These are phyloP conservation scores for Stratiomys singularior DNA, from an alignment of 2,888 invertebrate species.

Conservation along the genomic window DNA sequence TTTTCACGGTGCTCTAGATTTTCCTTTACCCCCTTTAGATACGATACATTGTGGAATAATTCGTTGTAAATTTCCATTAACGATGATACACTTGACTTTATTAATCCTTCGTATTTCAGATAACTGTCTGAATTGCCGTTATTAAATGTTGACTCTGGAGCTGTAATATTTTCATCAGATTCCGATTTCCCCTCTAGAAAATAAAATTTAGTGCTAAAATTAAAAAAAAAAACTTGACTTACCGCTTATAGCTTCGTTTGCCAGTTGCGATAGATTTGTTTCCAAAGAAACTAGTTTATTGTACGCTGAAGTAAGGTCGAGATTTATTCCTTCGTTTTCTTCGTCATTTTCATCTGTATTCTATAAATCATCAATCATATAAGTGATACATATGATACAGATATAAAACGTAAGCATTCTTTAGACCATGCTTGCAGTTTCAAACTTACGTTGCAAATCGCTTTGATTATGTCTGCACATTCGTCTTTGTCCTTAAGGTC, in stretches of 20 bases:
- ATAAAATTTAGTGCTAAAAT: neutral
- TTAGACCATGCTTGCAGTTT: too few species aligned
- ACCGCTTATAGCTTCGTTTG: conserved; percentile 43
- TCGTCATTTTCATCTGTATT: conserved; percentile 57
- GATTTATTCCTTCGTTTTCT: conserved; percentile 34
- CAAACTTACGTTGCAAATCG: conserved; percentile 59
- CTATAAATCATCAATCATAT: conserved; percentile 32
- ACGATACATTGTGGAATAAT: conserved; percentile 35
- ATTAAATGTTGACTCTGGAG: conserved; percentile 52
- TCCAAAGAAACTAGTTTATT: conserved; percentile 47
- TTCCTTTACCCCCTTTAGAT: conserved; percentile 31
- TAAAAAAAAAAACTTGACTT: neutral
- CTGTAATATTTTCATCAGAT: conserved; percentile 50
- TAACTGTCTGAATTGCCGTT: conserved; percentile 54
- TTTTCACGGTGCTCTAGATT: conserved; percentile 38
- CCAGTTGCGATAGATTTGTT: conserved; percentile 41
- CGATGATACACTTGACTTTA: conserved; percentile 41
- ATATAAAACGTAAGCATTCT: too few species aligned
- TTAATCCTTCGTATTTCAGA: conserved; percentile 41
- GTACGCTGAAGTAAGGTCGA: conserved; percentile 35
- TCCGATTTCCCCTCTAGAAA: conserved; percentile 23
- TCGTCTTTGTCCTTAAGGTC: conserved; percentile 62
- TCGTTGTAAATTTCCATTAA: conserved; percentile 51
- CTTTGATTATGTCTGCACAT: conserved; percentile 62
- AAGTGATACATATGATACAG: too few species aligned